Evolutionary conservation across 2,113 vertebrate species (phyloP).

Genomic region (Eolophus roseicapilla): DNA sequence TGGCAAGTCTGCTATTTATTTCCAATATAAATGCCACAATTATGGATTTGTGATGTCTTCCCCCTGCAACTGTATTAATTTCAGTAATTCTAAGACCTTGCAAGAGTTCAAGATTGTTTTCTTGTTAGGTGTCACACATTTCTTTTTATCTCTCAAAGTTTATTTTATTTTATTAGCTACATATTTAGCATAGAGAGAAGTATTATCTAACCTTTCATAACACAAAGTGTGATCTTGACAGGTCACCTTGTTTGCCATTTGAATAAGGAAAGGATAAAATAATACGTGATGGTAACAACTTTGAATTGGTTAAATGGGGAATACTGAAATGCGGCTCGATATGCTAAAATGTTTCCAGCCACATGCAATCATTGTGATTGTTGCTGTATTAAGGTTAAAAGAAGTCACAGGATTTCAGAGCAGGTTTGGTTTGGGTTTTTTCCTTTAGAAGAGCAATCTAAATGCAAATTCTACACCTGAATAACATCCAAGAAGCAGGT

Average conservation of each 20-base stretch:
- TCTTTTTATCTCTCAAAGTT: background rate
- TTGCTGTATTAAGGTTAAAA: conserved; percentile 15
- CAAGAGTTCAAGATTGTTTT: background rate
- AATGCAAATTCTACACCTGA: conserved; percentile 67
- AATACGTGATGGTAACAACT: background rate
- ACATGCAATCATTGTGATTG: background rate
- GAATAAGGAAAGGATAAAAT: background rate
- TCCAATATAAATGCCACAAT: background rate
- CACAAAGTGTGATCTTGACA: background rate
- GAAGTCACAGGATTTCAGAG: background rate
- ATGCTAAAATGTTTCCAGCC: conserved; percentile 10
- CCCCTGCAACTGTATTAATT: background rate
- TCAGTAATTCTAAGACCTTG: background rate
- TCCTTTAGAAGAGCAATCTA: conserved; percentile 36
- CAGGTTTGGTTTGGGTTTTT: background rate
- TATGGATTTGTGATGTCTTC: background rate
- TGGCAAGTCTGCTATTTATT: background rate
- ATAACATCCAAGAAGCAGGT: conserved; percentile 26
- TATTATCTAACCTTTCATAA: background rate
- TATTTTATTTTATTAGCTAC: background rate
- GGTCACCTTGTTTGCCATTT: background rate
- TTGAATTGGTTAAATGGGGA: background rate
- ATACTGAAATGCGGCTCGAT: background rate
- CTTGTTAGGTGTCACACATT: background rate
- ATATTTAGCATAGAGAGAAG: background rate